Evolutionary conservation across 2,113 vertebrate species (phyloP).

Genomic region (Gallinago media): DNA sequence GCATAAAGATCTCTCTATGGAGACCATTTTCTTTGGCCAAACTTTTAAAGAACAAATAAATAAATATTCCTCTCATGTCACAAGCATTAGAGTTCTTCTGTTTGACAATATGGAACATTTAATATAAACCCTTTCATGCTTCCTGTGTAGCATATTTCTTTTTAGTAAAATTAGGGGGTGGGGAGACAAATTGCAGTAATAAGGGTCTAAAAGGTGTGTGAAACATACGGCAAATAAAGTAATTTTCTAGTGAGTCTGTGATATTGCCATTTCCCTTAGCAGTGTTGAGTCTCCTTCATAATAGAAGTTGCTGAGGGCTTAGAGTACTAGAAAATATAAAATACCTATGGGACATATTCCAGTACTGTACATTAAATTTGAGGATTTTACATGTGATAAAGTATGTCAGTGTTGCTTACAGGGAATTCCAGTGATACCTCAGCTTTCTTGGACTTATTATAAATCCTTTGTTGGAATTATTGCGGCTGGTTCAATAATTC

Average conservation of each 20-base stretch:
- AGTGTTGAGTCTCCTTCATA: constrained; percentile 69
- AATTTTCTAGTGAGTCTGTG: constrained; percentile 69
- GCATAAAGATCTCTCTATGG: neutral
- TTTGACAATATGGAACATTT: constrained; percentile 29
- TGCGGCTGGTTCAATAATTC: constrained; percentile 99
- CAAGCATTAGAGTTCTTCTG: neutral
- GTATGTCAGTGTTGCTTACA: constrained; percentile 85
- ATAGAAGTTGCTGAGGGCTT: constrained; percentile 77
- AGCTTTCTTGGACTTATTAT: constrained; percentile 88
- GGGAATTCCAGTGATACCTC: constrained; percentile 88
- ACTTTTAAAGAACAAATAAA: constrained; percentile 46
- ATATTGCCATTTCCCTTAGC: constrained; percentile 70
- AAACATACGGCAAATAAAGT: constrained; percentile 60
- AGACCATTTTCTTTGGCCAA: constrained; percentile 20
- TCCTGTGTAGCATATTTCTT: constrained; percentile 26
- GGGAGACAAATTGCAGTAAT: constrained; percentile 54
- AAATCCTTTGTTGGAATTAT: constrained; percentile 97
- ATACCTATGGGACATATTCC: constrained; percentile 82
- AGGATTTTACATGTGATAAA: constrained; percentile 91
- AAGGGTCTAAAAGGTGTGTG: constrained; percentile 57
- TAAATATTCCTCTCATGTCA: neutral
- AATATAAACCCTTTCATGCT: constrained; percentile 7
- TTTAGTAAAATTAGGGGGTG: constrained; percentile 61
- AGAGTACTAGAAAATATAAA: constrained; percentile 77
- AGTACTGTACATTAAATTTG: constrained; percentile 88